Evolutionary conservation across 2,888 invertebrate species (phyloP), one percentile per base, ranked within the genome.

Genomic region (Tanytarsus gracilentus): DNA sequence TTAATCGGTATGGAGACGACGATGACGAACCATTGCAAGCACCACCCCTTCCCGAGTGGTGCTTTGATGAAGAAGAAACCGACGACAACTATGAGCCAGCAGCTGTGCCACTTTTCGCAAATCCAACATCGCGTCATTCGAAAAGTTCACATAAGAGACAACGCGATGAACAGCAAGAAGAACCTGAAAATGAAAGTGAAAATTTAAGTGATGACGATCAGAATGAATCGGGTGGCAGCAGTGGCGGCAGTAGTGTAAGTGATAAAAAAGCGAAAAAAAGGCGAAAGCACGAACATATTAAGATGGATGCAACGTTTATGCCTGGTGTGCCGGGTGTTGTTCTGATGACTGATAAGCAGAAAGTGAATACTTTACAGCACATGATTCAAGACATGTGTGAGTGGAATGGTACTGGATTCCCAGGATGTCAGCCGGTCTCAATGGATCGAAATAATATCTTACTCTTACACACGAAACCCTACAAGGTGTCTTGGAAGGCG

Each of bases 401-500:
- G 3, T 96, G 92, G 91, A 71, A 79, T 18, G 75, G 74, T 4
- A 79, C 78, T 14, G 94, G 91, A 0, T 99, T 99, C 75, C 97
- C 98, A 0, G 99, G 99, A 0, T 85, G 87, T 2, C 99, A 99
- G 70, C 99, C 99, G 0, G 95, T 99, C 0, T 97, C 97, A 0
- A 95, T 99, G 95, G 89, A 92, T 68, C 74, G 77, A 1, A 69
- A 78, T 1, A 99, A 99, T 72, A 76, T 99, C 50, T 72, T 73
- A 55, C 77, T 86, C 9, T 74, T 99, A 3, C 77, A 81, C 27
- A 75, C 84, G 64, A 89, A 89, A 69, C 89, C 90, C 0, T 99
- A 99, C 69, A 83, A 86, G 70, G 97, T 99, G 1, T 98, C 97
- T 2, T 99, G 99, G 99, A 99, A 99, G 71, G 99, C 99, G 8